Conservation (phyloP, 2,797 vertebrate genomes). For the Carapus acus region DNA sequence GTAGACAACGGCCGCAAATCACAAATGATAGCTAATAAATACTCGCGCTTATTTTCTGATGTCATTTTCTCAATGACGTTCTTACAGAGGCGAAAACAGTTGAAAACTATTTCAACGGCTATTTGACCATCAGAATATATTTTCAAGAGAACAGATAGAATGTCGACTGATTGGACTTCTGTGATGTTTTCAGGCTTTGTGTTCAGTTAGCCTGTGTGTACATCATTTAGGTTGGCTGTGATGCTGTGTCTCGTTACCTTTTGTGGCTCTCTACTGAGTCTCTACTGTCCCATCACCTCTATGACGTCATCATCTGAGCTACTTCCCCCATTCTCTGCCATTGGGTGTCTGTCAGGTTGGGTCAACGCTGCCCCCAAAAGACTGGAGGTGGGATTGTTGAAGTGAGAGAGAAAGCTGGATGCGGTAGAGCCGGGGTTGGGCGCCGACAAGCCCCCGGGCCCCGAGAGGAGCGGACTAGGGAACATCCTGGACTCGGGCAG, state of each 20-base stretch:
- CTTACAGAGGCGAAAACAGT: background rate
- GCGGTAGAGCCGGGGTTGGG: slow-evolving; percentile 57
- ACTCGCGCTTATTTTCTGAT: background rate
- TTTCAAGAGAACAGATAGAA: background rate
- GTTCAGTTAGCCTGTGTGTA: slow-evolving; percentile 10
- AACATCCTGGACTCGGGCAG: slow-evolving; percentile 90
- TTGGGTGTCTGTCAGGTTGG: slow-evolving; percentile 76
- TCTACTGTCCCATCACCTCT: slow-evolving; percentile 92
- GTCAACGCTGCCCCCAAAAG: slow-evolving; percentile 72
- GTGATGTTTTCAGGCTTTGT: background rate
- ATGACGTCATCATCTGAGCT: slow-evolving; percentile 98
- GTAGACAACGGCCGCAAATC: background rate
- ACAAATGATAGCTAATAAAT: background rate
- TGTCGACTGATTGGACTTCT: background rate
- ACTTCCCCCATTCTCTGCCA: slow-evolving; percentile 84
- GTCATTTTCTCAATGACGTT: background rate
- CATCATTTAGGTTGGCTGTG: slow-evolving; percentile 8
- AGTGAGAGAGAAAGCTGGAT: slow-evolving; percentile 80
- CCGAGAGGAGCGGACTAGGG: slow-evolving; percentile 73
- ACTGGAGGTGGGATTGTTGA: slow-evolving; percentile 80
- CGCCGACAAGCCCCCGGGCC: slow-evolving; percentile 64
- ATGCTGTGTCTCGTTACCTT: slow-evolving; percentile 9
- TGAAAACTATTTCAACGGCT: background rate
- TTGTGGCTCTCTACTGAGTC: background rate
- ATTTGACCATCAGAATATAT: background rate